Base-by-base conservation (phyloP, 2,888 invertebrate species). In the Opisthograptis luteolata region DNA sequence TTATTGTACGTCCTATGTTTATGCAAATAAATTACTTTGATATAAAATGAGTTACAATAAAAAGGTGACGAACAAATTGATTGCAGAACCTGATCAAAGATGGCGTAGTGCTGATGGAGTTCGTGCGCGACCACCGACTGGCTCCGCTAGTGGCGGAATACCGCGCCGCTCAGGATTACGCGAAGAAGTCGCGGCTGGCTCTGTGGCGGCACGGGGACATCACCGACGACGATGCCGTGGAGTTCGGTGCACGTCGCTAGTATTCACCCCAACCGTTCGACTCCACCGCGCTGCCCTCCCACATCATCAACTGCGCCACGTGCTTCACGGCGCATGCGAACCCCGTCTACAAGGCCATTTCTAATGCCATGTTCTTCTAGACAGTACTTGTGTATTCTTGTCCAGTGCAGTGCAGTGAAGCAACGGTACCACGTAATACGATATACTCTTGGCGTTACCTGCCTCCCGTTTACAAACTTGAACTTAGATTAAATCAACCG, bases 191-290 rank as follows among this genome's bases (percentile, higher is more conserved):
- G 65, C 97, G 97, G 81, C 92, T 94, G 69, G 96, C 96, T 84
- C 95, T 99, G 71, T 99, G 99, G 99, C 95, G 96, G 76, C 99
- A 99, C 80, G 99, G 99, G n/a, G 99, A 99, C 86, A 97, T 99
- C 87, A 96, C 96, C 54, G 97, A 96, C 59, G 98, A 97, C 72
- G 98, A 98, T 81, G 96, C 96, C 3, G 76, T 79, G 1, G 91
- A 91, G 77, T 91, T 91, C 61, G 91, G 91, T 1, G 87, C 83
- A 60, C 81, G 89, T 28, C 90, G 90, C 84, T 91, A 87, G 79
- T 81, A 62, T 56, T 48, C 57, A 67, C 50, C 17, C 5, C 8
- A 6, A 6, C 14, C 19, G 24, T 13, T 68, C 66, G 70, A 62
- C 60, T 73, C 70, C 64, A 72, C 30, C 55, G 67, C 66, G 30